Conservation (phyloP, 2,888 invertebrate species). For the Hydrotaea diabolus region DNA sequence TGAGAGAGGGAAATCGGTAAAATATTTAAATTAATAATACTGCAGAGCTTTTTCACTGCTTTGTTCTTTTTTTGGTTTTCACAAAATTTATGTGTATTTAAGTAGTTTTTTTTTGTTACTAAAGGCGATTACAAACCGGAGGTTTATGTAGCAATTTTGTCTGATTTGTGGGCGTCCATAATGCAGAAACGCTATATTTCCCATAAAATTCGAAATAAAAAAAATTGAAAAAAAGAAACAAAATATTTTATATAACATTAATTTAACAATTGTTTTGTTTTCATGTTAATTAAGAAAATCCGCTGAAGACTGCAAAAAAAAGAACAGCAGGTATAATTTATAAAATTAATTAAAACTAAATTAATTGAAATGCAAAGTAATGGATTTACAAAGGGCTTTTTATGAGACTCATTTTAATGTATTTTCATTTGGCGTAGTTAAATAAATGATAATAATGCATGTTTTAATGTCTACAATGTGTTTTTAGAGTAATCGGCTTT, state of each 20-base stretch:
- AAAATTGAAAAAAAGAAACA: not conserved
- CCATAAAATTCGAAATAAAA: not conserved
- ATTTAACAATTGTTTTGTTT: slow-evolving; percentile 42
- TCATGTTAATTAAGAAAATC: slow-evolving; percentile 62
- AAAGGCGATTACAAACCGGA: not conserved
- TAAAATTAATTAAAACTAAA: slow-evolving; percentile 51
- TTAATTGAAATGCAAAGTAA: slow-evolving; percentile 20
- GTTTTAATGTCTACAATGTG: too few relatives aligned
- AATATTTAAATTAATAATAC: slow-evolving; percentile 38
- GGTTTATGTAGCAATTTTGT: not conserved
- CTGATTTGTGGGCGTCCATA: not conserved
- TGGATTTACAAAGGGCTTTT: too few relatives aligned
- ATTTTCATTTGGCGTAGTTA: too few relatives aligned
- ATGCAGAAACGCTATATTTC: not conserved
- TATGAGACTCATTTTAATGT: too few relatives aligned
- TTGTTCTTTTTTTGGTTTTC: slow-evolving; percentile 2
- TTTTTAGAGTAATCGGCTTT: too few relatives aligned
- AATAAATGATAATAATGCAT: too few relatives aligned
- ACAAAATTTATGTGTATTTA: slow-evolving; percentile 46
- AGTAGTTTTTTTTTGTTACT: slow-evolving; percentile 2
- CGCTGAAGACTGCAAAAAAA: slow-evolving; percentile 35
- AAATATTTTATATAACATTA: slow-evolving; percentile 13
- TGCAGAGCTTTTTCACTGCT: slow-evolving; percentile 1
- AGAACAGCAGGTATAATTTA: slow-evolving; percentile 10
- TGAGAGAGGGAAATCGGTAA: not conserved